Conservation (phyloP, 2,888 invertebrate species). For the Eupsilia transversa region DNA sequence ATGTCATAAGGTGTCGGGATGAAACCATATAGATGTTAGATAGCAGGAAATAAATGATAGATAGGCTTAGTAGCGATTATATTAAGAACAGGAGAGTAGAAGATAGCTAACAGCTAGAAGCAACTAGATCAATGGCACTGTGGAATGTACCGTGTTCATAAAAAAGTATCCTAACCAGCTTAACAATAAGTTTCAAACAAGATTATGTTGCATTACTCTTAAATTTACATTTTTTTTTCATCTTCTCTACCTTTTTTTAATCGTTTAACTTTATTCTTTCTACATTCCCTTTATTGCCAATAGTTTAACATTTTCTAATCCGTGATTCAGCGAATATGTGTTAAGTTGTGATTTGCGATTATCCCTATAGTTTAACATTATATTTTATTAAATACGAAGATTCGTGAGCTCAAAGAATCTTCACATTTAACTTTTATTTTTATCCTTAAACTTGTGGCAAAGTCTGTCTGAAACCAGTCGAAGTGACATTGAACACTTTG, state of each 20-base stretch:
- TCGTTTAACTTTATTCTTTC: slow-evolving; percentile 73
- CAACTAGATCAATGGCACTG: slow-evolving; percentile 88
- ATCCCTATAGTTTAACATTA: slow-evolving; percentile 83
- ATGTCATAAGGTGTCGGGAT: slow-evolving; percentile 50
- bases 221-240: slow-evolving; percentile 81
- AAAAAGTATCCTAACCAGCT: slow-evolving; percentile 88
- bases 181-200: slow-evolving; percentile 86
- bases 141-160: slow-evolving; percentile 89
- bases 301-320: slow-evolving; percentile 76
- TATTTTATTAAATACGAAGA: slow-evolving; percentile 83
- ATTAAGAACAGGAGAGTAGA: slow-evolving; percentile 79
- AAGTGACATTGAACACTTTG: slow-evolving; percentile 60
- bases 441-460: slow-evolving; percentile 78
- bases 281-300: slow-evolving; percentile 86
- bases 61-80: slow-evolving; percentile 70
- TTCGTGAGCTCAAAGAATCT: slow-evolving; percentile 88
- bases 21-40: slow-evolving; percentile 58
- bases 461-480: slow-evolving; percentile 71
- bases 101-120: slow-evolving; percentile 85
- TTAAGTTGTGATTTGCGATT: slow-evolving; percentile 90
- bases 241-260: slow-evolving; percentile 80
- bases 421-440: slow-evolving; percentile 80
- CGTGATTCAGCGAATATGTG: slow-evolving; percentile 87
- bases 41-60: slow-evolving; percentile 67
- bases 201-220: slow-evolving; percentile 86